Evolutionary conservation across 1,140 invertebrate species (phyloP).

Genomic region (Eufriesea mexicana): DNA sequence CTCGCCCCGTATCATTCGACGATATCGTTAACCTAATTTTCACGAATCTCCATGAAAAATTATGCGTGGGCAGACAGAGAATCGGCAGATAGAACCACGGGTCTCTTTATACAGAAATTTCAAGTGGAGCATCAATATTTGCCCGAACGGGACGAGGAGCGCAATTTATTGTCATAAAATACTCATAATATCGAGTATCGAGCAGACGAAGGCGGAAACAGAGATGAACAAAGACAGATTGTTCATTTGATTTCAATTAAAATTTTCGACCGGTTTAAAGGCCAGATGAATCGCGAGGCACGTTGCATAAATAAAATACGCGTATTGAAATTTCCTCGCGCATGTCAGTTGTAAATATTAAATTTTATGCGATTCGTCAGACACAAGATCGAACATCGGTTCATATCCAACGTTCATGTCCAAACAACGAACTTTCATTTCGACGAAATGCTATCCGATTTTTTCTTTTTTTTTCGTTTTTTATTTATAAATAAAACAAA

Average conservation of each 20-base stretch:
- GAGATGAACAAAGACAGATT: background rate
- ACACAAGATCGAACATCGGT: no score
- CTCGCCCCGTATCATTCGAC: no score
- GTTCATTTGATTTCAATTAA: slow-evolving; percentile 13
- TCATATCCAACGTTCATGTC: no score
- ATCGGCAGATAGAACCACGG: background rate
- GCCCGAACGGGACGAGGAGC: background rate
- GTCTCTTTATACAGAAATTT: background rate
- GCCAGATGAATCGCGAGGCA: background rate
- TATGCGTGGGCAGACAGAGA: background rate
- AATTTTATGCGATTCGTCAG: background rate
- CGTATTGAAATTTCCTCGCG: background rate
- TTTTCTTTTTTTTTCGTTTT: background rate
- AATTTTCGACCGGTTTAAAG: background rate
- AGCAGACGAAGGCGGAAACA: background rate
- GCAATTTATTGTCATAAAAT: background rate
- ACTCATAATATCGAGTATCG: background rate
- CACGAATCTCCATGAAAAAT: background rate
- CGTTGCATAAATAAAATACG: background rate
- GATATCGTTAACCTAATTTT: background rate
- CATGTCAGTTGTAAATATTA: background rate
- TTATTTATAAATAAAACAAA: background rate
- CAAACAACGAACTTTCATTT: no score
- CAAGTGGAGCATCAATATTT: slow-evolving; percentile 3
- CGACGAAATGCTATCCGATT: no score